phyloP scores from a whole-genome alignment of 2,888 invertebrate genomes.

The Suillia variegata region DNA sequence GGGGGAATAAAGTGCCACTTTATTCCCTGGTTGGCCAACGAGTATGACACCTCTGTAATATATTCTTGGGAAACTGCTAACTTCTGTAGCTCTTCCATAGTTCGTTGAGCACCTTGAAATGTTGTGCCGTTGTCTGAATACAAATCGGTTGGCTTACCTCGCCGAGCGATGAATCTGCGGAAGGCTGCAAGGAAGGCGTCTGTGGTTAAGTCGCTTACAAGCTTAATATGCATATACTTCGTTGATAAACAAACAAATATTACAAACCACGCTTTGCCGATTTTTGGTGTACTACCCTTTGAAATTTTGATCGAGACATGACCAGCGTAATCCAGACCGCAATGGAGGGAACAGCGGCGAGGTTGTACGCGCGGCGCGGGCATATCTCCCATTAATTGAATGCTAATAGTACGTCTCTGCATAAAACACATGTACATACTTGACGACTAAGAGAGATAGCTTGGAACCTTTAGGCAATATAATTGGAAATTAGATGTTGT shows the following conservation, averaged over 20 bases:
- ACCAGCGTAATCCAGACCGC: slow-evolving; percentile 20
- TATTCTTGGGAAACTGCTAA: neutral
- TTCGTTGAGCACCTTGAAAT: neutral
- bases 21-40: neutral
- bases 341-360: slow-evolving; percentile 13
- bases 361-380: slow-evolving; percentile 11
- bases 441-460: slow-evolving; percentile 12
- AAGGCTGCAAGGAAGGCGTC: slow-evolving; percentile 11
- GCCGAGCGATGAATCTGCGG: slow-evolving; percentile 2
- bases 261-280: slow-evolving; percentile 14
- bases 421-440: slow-evolving; percentile 25
- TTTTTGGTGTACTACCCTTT: slow-evolving; percentile 6
- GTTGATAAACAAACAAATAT: slow-evolving; percentile 25
- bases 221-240: slow-evolving; percentile 16
- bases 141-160: slow-evolving; percentile 2
- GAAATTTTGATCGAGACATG: slow-evolving; percentile 18
- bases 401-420: slow-evolving; percentile 13
- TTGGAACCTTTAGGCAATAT: slow-evolving; percentile 9
- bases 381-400: slow-evolving; percentile 22
- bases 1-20: slow-evolving; percentile 14
- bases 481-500: slow-evolving; percentile 18
- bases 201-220: slow-evolving; percentile 9
- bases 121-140: slow-evolving; percentile 8
- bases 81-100: neutral
- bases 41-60: neutral